Percentiles rank a stretch among this genome's conserved stretches.
Evolutionary conservation across 2,888 invertebrate species (phyloP).

Genomic region (Mellilla xanthometata): DNA sequence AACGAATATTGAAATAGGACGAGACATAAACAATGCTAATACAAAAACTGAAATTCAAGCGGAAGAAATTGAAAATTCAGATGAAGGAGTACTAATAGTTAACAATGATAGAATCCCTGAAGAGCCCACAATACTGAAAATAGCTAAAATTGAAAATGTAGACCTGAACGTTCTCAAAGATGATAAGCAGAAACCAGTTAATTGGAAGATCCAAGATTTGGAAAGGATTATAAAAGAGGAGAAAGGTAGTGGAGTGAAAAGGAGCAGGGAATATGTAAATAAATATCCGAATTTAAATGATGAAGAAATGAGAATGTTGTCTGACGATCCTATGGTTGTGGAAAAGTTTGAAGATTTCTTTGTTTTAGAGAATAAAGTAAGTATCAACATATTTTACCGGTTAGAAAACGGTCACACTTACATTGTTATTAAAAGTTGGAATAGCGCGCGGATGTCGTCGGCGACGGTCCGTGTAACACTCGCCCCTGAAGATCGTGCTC

Average conservation of each 20-base stretch:
- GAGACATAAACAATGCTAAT: no score
- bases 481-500: no score
- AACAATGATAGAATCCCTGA: conserved; percentile 18
- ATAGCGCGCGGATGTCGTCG: no score
- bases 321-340: conserved; percentile 55
- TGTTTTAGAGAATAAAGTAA: conserved; percentile 71
- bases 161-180: conserved; percentile 32
- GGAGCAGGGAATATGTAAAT: conserved; percentile 24
- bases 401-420: no score
- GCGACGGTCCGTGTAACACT: no score
- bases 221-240: conserved; percentile 37
- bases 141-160: conserved; percentile 22
- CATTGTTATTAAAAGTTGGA: no score
- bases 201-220: conserved; percentile 33
- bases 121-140: conserved; percentile 17
- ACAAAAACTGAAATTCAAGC: no score
- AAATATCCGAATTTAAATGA: conserved; percentile 45
- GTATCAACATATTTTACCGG: no score
- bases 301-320: conserved; percentile 62
- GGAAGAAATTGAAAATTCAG: no score
- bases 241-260: conserved; percentile 11
- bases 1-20: no score
- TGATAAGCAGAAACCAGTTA: conserved; percentile 33
- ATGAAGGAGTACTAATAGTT: background rate
- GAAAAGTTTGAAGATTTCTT: conserved; percentile 45